Evolutionary conservation across 37 sponge, comb jelly and placozoan genomes (phyloP).

Genomic region (Ephydatia muelleri): DNA sequence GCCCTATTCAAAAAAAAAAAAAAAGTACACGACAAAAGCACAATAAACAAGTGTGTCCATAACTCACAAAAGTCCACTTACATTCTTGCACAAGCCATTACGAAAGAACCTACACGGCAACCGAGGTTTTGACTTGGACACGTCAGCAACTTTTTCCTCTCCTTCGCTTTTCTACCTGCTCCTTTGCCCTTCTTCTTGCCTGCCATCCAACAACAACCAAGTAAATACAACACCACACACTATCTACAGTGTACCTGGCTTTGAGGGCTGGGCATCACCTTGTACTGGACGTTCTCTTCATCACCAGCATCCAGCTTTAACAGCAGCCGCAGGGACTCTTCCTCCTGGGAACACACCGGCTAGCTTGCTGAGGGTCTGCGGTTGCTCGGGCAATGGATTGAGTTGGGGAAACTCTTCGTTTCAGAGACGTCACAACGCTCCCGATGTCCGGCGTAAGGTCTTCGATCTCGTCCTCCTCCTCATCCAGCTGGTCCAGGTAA

Average conservation of each 20-base stretch:
- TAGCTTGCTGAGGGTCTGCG: background rate
- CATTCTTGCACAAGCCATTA: slow-evolving; percentile 63
- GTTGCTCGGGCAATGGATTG: background rate
- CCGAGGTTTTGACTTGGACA: background rate
- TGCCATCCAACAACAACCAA: background rate
- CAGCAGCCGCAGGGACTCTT: background rate
- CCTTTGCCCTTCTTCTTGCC: slow-evolving; percentile 17
- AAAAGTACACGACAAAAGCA: background rate
- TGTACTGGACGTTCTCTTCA: background rate
- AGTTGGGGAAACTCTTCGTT: slow-evolving; percentile 67
- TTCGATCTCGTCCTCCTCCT: slow-evolving; percentile 51
- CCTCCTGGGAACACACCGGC: background rate
- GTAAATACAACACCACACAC: background rate
- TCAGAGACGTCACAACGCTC: slow-evolving; percentile 19
- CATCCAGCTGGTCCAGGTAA: slow-evolving; percentile 59
- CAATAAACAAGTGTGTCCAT: background rate
- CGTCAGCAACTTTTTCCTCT: slow-evolving; percentile 19
- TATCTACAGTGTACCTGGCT: background rate
- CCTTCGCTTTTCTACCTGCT: slow-evolving; percentile 24
- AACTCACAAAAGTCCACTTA: slow-evolving; percentile 26
- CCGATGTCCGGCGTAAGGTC: background rate
- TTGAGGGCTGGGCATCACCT: background rate
- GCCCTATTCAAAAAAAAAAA: slow-evolving; percentile 70
- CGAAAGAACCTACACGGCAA: slow-evolving; percentile 67
- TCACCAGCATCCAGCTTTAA: background rate